Evolutionary conservation across 2,113 vertebrate species (phyloP), one percentile per base, ranked within the genome.

Genomic region (Cichladusa arquata): DNA sequence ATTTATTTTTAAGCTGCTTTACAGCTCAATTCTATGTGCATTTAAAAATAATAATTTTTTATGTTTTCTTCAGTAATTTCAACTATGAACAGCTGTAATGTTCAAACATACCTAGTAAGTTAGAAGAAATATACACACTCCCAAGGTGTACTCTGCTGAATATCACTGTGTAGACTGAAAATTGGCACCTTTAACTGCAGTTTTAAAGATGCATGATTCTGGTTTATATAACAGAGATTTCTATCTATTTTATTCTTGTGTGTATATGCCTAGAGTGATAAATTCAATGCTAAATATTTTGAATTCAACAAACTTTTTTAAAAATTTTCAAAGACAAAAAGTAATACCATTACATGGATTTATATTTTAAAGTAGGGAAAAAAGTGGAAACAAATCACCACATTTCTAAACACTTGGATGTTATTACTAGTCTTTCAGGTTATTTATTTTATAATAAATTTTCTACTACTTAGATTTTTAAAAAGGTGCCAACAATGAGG

Each of bases 1-100:
- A 86, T 31, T 95, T 33, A 95, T 97, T 93, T 95, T 76, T 81
- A 84, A 94, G 93, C 69, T 83, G 50, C 28, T 97, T 96, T 96
- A 53, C 40, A 96, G 95, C 20, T 95, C 86, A 91, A 85, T 97
- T 96, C 64, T 66, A 44, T 5, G 0, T 79, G 50, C 36, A 93
- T 96, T 96, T 90, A 71, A 92, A 95, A 95, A 67, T 44, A 89
- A 73, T 83, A 45, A 34, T 70, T 15, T 24, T 97, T 93, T 83
- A 79, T 47, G 1, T 78, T 92, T 57, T 92, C 62, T 91, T 97
- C 83, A 92, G 44, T 79, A 45, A 79, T 95, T 96, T 95, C 70
- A 97, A 71, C 60, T 92, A 14, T 71, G 62, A 79, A 44, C 34
- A 74, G 53, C 97, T 97, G 31, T 12, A 44, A 11, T 94, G 64